phyloP scores from a whole-genome alignment of 1,140 invertebrate genomes.

The Tachypleus tridentatus region DNA sequence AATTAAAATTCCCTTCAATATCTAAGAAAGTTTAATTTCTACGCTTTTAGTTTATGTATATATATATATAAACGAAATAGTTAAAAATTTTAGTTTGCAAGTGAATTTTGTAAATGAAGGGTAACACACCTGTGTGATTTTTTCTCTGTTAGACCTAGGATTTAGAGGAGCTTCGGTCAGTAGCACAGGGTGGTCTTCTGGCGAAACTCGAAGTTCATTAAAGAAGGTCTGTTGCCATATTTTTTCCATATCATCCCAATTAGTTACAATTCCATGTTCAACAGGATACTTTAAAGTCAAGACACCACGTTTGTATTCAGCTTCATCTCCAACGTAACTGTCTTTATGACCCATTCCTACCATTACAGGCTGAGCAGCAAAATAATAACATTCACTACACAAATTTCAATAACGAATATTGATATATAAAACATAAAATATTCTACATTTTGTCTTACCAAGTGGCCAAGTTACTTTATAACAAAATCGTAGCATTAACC shows the following conservation, averaged over 20 bases:
- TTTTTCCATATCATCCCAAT: constrained; percentile 45
- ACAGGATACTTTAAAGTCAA: constrained; percentile 42
- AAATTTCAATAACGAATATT: neutral
- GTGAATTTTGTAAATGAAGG: no score
- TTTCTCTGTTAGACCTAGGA: constrained; percentile 42
- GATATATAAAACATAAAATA: neutral
- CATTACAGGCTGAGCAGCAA: constrained; percentile 38
- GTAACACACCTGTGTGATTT: constrained; percentile 27
- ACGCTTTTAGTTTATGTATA: no score
- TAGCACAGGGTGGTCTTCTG: constrained; percentile 46
- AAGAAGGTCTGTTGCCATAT: constrained; percentile 45
- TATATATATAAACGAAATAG: no score
- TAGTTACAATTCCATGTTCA: constrained; percentile 45
- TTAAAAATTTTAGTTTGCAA: no score
- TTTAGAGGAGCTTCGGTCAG: constrained; percentile 45
- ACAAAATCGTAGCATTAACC: no score
- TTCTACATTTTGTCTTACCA: no score
- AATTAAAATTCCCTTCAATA: no score
- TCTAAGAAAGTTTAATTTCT: no score
- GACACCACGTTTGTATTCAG: constrained; percentile 32
- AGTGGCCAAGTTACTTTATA: no score
- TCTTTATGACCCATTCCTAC: constrained; percentile 46
- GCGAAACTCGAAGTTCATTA: constrained; percentile 40
- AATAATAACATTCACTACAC: neutral
- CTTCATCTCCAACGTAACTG: constrained; percentile 43